Conservation (phyloP, 2,113 vertebrate genomes). For the Gallinago jamesoni region DNA sequence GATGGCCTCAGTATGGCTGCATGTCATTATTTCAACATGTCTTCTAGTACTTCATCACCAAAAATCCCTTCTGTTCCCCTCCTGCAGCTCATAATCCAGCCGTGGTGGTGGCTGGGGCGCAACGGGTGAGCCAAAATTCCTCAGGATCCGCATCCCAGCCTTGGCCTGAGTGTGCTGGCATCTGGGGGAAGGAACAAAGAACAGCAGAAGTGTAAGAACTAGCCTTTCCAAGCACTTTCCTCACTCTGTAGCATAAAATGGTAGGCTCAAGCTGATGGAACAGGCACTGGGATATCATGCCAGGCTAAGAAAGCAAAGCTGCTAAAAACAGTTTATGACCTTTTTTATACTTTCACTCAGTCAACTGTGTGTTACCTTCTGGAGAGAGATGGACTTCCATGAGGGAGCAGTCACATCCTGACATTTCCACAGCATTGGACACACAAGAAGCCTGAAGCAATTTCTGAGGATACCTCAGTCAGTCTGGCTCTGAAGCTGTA, state of each 20-base stretch:
- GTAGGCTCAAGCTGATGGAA: background rate
- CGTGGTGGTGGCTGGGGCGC: background rate
- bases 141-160: background rate
- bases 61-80: no score
- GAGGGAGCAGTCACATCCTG: background rate
- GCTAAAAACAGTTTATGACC: background rate
- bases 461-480: background rate
- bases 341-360: background rate
- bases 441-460: background rate
- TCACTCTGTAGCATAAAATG: background rate
- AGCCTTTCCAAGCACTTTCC: background rate
- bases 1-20: background rate
- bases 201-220: background rate
- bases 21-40: fast-evolving
- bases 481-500: background rate
- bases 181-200: background rate
- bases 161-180: background rate
- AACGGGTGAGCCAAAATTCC: background rate
- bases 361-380: background rate
- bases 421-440: background rate
- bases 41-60: background rate
- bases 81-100: background rate
- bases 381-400: background rate
- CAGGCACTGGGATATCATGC: background rate
- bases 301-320: background rate